phyloP scores from a whole-genome alignment of 2,888 invertebrate species.

The Nomada lathburiana region DNA sequence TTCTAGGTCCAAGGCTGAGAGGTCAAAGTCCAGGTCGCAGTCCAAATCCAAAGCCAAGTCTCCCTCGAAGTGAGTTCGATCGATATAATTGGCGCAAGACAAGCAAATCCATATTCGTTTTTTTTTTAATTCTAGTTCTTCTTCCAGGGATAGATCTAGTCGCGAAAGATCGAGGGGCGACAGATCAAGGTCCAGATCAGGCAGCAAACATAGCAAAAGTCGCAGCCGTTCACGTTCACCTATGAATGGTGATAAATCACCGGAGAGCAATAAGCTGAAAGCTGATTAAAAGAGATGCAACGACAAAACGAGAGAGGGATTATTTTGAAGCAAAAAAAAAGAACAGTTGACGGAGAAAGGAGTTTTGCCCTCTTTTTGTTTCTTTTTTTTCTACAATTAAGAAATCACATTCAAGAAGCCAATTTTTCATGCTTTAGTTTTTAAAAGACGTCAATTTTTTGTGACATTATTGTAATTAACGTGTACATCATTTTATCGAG shows the following conservation, averaged over 20 bases:
- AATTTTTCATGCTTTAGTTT: conserved; percentile 65
- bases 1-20: conserved; percentile 86
- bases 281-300: conserved; percentile 74
- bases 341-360: not conserved
- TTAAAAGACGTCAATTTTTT: conserved; percentile 46
- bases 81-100: conserved; percentile 66
- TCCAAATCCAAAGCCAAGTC: conserved; percentile 86
- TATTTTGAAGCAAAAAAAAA: not conserved
- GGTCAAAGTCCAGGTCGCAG: conserved; percentile 86
- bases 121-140: conserved; percentile 38
- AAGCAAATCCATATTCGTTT: conserved; percentile 41
- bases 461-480: conserved; percentile 44
- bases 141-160: conserved; percentile 82
- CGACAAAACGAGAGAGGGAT: not conserved
- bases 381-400: conserved; percentile 66
- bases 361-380: conserved; percentile 45
- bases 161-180: conserved; percentile 83
- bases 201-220: conserved; percentile 84
- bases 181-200: conserved; percentile 82
- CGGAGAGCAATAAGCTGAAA: conserved; percentile 79
- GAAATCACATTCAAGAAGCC: conserved; percentile 74
- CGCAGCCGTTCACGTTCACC: conserved; percentile 82
- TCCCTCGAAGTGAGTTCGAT: conserved; percentile 84
- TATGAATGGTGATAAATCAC: conserved; percentile 84
- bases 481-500: conserved; percentile 37